Evolutionary conservation across 2,113 vertebrate species (phyloP).

Genomic region (Malurus cyaneus): DNA sequence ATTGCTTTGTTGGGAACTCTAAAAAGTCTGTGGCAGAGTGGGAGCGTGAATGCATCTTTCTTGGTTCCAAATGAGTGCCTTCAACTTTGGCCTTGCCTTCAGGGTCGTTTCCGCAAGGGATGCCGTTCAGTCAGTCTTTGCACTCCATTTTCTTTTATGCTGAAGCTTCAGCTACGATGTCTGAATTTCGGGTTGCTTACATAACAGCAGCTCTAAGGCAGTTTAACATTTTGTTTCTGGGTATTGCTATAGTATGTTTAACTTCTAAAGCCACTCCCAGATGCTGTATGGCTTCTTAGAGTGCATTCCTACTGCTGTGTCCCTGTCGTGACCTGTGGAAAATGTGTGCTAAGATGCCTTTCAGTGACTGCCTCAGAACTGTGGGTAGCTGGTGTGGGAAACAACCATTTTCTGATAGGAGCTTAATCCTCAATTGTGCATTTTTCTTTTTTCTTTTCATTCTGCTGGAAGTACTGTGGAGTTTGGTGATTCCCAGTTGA

Average conservation of each 20-base stretch:
- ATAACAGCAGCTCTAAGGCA: background rate
- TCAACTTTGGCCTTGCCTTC: background rate
- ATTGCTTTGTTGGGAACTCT: background rate
- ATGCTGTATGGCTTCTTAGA: background rate
- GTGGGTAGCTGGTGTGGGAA: background rate
- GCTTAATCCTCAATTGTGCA: rapidly evolving
- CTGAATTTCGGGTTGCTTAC: background rate
- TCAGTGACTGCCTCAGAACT: background rate
- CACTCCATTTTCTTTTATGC: background rate
- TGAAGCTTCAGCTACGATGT: background rate
- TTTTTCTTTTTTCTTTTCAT: background rate
- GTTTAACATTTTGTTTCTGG: background rate
- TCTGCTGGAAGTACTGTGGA: background rate
- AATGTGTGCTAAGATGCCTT: background rate
- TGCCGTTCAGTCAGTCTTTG: background rate
- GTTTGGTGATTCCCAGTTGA: background rate
- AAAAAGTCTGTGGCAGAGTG: background rate
- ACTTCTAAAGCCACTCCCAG: background rate
- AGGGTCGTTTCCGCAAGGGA: background rate
- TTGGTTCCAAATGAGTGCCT: background rate
- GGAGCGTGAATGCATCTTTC: background rate
- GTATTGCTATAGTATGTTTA: background rate
- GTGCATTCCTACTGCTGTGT: background rate
- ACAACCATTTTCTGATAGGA: background rate
- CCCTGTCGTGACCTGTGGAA: background rate